Base-by-base conservation (phyloP, 2,888 invertebrate species). In the Melieria picta region DNA sequence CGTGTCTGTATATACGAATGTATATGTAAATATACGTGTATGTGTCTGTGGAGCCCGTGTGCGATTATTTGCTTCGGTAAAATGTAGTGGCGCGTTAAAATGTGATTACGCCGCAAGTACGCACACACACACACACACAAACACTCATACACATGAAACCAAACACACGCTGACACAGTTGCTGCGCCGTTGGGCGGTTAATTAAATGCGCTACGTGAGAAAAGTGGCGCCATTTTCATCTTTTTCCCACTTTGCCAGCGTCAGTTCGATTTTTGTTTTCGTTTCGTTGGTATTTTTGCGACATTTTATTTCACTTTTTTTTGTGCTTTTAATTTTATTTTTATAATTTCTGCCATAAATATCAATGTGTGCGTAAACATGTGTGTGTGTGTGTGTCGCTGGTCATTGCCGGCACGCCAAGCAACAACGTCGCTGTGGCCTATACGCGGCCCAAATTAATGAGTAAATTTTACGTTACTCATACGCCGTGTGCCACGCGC, bases 151-250 rank as follows among this genome's bases (percentile, higher is more conserved):
- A 52, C 5, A 52, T 11, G 5, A 13, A 52, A 13, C 4, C n/a
- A 7, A 9, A 52, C 7, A 1, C n/a, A 52, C n/a, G 13, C 9
- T 11, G 50, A 50, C 50, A 7, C 9, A 52, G 71, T 67, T 58
- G 52, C 65, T 65, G 55, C 69, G 71, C 56, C 60, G 67, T 58
- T 63, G 30, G 30, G 30, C 30, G 80, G 82, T 84, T 83, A 83
- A 83, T 83, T 83, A 84, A 82, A 82, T 82, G 81, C 79, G 82
- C 79, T 79, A 79, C 83, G 82, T 83, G 84, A 81, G 81, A 79
- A 82, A 83, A 82, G 78, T 82, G 81, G 79, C 81, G 81, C 80
- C 82, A 81, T 81, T 81, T 78, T 30, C 30, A 30, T 30, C 30
- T 77, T 71, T 69, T 71, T 69, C 69, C 57, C 60, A 70, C 66